Evolutionary conservation across 2,888 invertebrate genomes (phyloP).

Genomic region (Dasypogon diadema): DNA sequence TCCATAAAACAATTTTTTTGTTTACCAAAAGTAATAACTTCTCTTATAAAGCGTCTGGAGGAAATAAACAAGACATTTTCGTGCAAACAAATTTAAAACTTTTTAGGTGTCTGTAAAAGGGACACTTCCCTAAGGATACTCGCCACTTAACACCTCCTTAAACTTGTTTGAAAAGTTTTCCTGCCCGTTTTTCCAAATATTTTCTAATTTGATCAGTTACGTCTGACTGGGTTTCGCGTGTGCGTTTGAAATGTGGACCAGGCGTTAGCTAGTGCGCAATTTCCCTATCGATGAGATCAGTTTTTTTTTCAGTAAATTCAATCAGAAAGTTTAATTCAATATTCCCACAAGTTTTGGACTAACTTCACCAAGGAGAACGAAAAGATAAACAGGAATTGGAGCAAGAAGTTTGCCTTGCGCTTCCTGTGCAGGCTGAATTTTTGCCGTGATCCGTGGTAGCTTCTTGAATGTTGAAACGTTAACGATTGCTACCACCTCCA

Average conservation of each 20-base stretch:
- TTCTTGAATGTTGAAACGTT: no score
- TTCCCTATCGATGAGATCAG: conserved; percentile 24
- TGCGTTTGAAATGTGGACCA: neutral
- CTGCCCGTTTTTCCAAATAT: neutral
- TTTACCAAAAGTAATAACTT: no score
- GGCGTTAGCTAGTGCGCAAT: conserved; percentile 1
- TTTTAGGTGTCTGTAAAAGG: no score
- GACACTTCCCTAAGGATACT: neutral
- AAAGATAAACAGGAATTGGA: neutral
- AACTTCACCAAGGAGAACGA: neutral
- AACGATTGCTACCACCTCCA: no score
- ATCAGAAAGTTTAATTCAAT: conserved; percentile 25
- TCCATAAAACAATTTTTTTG: no score
- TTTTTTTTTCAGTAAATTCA: conserved; percentile 14
- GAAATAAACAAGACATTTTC: no score
- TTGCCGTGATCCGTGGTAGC: no score
- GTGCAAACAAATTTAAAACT: no score
- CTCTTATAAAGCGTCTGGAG: no score
- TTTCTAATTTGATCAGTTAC: no score
- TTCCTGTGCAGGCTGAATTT: neutral
- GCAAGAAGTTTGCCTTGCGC: neutral
- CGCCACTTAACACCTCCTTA: neutral
- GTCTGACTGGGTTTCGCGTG: no score
- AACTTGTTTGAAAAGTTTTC: neutral
- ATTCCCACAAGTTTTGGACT: neutral